Base-by-base conservation (phyloP, 1,140 invertebrate species). In the Eumeta japonica region DNA sequence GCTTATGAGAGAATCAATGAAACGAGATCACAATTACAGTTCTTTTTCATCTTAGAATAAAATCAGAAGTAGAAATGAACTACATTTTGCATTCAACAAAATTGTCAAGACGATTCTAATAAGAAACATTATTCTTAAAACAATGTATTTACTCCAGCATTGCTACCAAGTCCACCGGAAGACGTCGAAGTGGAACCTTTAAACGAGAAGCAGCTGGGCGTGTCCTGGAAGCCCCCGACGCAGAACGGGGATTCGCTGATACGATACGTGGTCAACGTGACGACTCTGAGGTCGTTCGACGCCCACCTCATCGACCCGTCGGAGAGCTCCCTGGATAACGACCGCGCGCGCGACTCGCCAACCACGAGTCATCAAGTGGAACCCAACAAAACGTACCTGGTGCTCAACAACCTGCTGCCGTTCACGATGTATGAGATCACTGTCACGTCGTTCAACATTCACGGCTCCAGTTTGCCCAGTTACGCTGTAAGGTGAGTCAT, bases 381-480 rank as follows among this genome's bases (percentile, higher is more conserved):
- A 19, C 62, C 67, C 2, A 80, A 79, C 37, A 72, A 79, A 40
- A 83, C 80, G 2, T 79, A 70, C 24, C 74, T 83, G 0, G 57
- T 81, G 0, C 48, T 89, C 2, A 79, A 80, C 33, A 75, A 81
- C 62, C 68, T 84, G 24, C 63, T 77, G 1, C 84, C 87, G 1
- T 84, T 86, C 48, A 90, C 87, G 12, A 89, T 90, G 87, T 91
- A 92, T 56, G 87, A 90, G 55, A 77, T 91, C 1, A 80, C 81
- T 0, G 81, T 90, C 7, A 82, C 78, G 1, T 83, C 87, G 1
- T 77, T 79, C 28, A 92, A 91, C 62, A 79, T 79, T 12, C 83
- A 84, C 48, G 89, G 89, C 0, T 79, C 79, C 0, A 89, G 87
- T 63, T 62, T 90, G 41, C 86, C 88, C 0, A 87, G 84, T 12